A percentile compares a stretch with the other conserved stretches of the same genome.
Evolutionary conservation across 1,140 invertebrate species (phyloP).

Genomic region (Micrasema minimum): DNA sequence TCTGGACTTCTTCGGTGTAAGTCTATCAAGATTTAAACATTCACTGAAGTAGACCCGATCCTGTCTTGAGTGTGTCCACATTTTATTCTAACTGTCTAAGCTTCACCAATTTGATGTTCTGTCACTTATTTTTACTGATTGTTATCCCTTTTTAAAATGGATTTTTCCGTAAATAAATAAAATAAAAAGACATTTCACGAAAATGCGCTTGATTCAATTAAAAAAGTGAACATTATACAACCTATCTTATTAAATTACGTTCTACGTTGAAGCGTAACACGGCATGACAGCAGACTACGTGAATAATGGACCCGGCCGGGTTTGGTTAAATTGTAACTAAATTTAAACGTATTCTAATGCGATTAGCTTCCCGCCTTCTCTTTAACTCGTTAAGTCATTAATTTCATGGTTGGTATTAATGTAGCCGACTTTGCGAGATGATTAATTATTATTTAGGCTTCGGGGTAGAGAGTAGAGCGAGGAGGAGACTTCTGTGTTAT

Average conservation of each 20-base stretch:
- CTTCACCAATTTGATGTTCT: no score
- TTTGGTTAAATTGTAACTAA: slow-evolving; percentile 19
- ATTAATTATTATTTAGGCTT: slow-evolving; percentile 18
- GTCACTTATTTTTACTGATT: no score
- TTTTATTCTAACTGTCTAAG: no score
- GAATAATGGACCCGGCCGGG: slow-evolving; percentile 19
- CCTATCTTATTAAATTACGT: slow-evolving; percentile 4
- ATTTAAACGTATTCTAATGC: slow-evolving; percentile 15
- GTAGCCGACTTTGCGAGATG: slow-evolving; percentile 16
- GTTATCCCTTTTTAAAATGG: no score
- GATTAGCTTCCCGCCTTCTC: slow-evolving; percentile 20
- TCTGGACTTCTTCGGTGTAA: no score
- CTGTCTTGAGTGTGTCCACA: no score
- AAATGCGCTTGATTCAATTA: no score
- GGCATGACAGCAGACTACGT: not conserved
- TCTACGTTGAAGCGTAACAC: slow-evolving; percentile 7
- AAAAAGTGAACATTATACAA: no score
- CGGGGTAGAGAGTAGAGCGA: not conserved
- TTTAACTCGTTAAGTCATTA: slow-evolving; percentile 31
- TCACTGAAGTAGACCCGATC: no score
- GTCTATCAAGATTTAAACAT: no score
- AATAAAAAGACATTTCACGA: no score
- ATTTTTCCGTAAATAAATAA: no score
- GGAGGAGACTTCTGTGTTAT: not conserved
- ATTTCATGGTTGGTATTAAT: slow-evolving; percentile 14